Evolutionary conservation across 2,888 invertebrate species (phyloP), one percentile per base, ranked within the genome.

Genomic region (Ophion slaviceki): DNA sequence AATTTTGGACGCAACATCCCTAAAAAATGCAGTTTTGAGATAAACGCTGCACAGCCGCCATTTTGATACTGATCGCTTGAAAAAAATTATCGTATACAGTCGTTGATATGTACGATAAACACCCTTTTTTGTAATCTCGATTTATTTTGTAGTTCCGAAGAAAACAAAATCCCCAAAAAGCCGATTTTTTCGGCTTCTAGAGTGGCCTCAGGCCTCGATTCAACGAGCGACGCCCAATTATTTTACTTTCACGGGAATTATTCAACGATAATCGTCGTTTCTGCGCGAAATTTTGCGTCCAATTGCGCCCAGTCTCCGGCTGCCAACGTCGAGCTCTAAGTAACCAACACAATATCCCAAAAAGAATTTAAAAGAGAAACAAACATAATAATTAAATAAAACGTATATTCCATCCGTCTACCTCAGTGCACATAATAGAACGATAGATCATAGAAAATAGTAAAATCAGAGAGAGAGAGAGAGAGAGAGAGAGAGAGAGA

Each of bases 351-450:
- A 67, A 80, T 59, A 62, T 45, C 66, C 78, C 82, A 80, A 81
- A 82, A 85, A 87, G 87, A 84, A 87, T 61, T 20, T 24, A 87
- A 88, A 45, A 66, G 70, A 64, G 72, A 75, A 45, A 68, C 45
- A 47, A 61, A 59, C 67, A 61, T 68, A 68, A 68, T 68, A 36
- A 59, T 32, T 88, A 66, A 71, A 72, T 62, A 74, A 74, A 74
- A 81, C 59, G 66, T 71, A 64, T 71, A 90, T 91, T 93, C 93
- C 93, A 92, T 92, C 92, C 90, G 92, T 91, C 93, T 93, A 93
- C 93, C 93, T 93, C 93, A 93, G 90, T 92, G 92, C 92, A 92
- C 91, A 91, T 91, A 91, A 90, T 90, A 91, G 84, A 89, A 89
- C 90, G 90, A 90, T 91, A 92, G 89, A 88, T 90, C 89, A 88